Evolutionary conservation across 1,140 invertebrate species (phyloP).

Genomic region (Chelonus insularis): DNA sequence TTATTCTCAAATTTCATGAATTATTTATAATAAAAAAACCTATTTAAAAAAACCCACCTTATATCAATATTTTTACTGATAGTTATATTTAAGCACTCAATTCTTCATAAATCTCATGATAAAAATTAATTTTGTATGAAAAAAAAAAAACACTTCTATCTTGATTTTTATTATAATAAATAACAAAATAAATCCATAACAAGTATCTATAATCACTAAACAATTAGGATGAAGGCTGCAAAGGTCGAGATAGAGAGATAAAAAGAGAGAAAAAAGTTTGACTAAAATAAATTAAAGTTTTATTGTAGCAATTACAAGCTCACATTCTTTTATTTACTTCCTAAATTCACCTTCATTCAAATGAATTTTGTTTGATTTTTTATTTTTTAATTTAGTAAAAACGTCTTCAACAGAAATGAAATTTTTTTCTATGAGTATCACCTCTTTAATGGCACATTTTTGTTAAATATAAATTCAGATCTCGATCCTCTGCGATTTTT

Average conservation of each 20-base stretch:
- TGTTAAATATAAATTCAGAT: too few species aligned
- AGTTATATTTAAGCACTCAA: too few species aligned
- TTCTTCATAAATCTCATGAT: too few species aligned
- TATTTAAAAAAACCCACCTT: too few species aligned
- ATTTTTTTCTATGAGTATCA: too few species aligned
- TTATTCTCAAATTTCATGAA: too few species aligned
- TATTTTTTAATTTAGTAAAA: not conserved
- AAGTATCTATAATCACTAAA: not conserved
- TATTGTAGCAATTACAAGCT: constrained; percentile 44
- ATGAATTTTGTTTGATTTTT: not conserved
- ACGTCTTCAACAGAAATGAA: not conserved
- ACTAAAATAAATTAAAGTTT: constrained; percentile 47
- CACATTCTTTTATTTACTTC: constrained; percentile 6
- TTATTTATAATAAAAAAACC: too few species aligned
- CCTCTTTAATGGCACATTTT: too few species aligned
- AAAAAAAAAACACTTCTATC: not conserved
- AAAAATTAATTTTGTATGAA: not conserved
- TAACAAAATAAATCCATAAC: not conserved
- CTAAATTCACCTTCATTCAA: not conserved
- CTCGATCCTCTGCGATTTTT: too few species aligned
- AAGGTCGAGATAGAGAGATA: constrained; percentile 29
- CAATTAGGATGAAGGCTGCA: constrained; percentile 36
- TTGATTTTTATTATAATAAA: not conserved
- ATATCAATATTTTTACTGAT: too few species aligned
- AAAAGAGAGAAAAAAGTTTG: constrained; percentile 39